Evolutionary conservation across 1,140 invertebrate genomes (phyloP), one percentile per base, ranked within the genome.

Genomic region (Mizuhopecten yessoensis): DNA sequence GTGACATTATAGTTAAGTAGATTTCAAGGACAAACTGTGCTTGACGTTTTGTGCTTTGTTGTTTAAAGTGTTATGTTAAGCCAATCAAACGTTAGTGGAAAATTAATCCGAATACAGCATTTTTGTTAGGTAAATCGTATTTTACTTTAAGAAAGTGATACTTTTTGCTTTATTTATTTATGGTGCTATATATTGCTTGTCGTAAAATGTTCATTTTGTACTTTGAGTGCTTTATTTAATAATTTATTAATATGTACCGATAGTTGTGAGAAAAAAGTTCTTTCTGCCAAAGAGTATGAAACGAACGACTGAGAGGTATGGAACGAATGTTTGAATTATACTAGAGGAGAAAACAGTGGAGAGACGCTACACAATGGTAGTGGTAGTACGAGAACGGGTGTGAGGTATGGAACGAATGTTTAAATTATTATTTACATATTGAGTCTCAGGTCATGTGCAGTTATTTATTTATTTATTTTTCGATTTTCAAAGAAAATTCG

Each of bases 401-500:
- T 7, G 11, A 75, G 57, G 29, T 29, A 75, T 75, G 9, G 42
- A 45, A 17, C 9, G 42, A 45, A 45, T 1, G 17, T 11, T 20
- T 57, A 23, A 20, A 57, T 57, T 57, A 57, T 75, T 75, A 29
- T 75, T 75, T 75, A 75, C 57, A 75, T 29, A 5, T n/a, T 0
- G 57, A 75, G 57, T 75, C 57, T 75, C 57, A 75, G 57, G 57
- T 75, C 29, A 7, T 75, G n/a, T 75, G 5, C 3, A 13, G 9
- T 45, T 45, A 45, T 45, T 45, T 45, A 45, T 45, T 45, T 45
- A 45, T 45, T 45, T 45, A 45, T 45, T 45, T 45, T 13, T 75
- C 57, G 57, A 75, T 75, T 75, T 75, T 75, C 57, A 75, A 29
- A 75, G 57, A 75, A 75, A n/a, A 75, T 75, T 75, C 15, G 57